Percentiles rank a stretch among this genome's conserved stretches.
Evolutionary conservation across 2,888 invertebrate species (phyloP).

Genomic region (Sinhomidia bicolor): DNA sequence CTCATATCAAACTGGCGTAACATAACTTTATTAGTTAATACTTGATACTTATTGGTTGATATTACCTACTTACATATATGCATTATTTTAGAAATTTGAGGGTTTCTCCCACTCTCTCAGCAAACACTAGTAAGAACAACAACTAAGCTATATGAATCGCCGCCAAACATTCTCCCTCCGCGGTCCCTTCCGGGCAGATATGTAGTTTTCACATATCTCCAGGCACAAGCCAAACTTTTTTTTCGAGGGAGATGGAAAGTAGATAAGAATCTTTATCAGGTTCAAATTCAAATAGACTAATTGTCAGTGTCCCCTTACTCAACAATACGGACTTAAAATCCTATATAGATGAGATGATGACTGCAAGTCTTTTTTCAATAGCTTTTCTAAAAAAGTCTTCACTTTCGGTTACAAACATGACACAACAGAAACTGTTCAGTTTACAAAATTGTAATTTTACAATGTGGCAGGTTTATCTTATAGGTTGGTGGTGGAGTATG

Average conservation of each 20-base stretch:
- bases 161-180: background rate
- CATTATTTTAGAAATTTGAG: too few relatives aligned
- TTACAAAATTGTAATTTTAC: background rate
- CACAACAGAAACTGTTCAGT: too few relatives aligned
- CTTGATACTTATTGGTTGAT: too few relatives aligned
- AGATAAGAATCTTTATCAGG: constrained; percentile 22
- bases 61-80: too few relatives aligned
- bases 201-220: background rate
- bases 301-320: background rate
- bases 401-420: too few relatives aligned
- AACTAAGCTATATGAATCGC: background rate
- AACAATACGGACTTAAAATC: too few relatives aligned
- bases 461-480: too few relatives aligned
- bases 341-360: too few relatives aligned
- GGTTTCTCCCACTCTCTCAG: too few relatives aligned
- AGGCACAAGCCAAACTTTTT: constrained; percentile 56
- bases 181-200: constrained; percentile 66
- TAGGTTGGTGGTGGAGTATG: background rate
- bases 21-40: too few relatives aligned
- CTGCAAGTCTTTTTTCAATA: too few relatives aligned
- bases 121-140: background rate
- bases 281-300: background rate
- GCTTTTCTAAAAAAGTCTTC: background rate
- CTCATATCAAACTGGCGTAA: too few relatives aligned
- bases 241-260: constrained; percentile 47